phyloP scores from a whole-genome alignment of 2,113 vertebrate species.

The Misgurnus mizolepis region DNA sequence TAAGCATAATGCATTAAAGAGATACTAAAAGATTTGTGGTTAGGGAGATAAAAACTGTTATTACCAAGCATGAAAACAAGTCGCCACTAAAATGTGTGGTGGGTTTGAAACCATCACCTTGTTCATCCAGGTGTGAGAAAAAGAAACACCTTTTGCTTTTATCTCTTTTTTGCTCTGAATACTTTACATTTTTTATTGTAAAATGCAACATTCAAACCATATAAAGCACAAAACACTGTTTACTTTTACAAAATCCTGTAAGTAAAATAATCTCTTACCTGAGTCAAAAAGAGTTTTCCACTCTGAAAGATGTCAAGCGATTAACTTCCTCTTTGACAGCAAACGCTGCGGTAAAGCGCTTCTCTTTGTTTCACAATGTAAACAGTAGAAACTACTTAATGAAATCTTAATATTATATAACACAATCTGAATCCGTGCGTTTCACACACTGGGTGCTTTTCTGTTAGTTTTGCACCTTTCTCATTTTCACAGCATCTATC shows the following conservation, averaged over 20 bases:
- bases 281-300: background rate
- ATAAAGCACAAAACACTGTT: background rate
- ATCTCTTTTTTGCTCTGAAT: background rate
- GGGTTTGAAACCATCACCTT: slow-evolving; percentile 1
- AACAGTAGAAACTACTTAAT: slow-evolving; percentile 24
- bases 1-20: too few relatives aligned
- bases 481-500: slow-evolving; percentile 15
- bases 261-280: slow-evolving; percentile 28
- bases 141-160: background rate
- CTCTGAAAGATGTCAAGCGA: slow-evolving; percentile 6
- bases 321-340: background rate
- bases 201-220: background rate
- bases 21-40: too few relatives aligned
- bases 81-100: background rate
- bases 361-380: slow-evolving; percentile 27
- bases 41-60: background rate
- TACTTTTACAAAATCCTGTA: background rate
- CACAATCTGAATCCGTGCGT: background rate
- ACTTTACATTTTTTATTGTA: background rate
- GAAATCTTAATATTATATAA: background rate
- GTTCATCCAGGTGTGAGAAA: background rate
- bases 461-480: background rate
- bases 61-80: too few relatives aligned
- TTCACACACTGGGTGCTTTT: background rate
- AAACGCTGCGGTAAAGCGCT: slow-evolving; percentile 10